A percentile compares a stretch with the other conserved stretches of the same genome.
These are phyloP conservation scores for Suncus etruscus DNA, from an alignment of 2,113 vertebrate genomes.

Conservation along the genomic window DNA sequence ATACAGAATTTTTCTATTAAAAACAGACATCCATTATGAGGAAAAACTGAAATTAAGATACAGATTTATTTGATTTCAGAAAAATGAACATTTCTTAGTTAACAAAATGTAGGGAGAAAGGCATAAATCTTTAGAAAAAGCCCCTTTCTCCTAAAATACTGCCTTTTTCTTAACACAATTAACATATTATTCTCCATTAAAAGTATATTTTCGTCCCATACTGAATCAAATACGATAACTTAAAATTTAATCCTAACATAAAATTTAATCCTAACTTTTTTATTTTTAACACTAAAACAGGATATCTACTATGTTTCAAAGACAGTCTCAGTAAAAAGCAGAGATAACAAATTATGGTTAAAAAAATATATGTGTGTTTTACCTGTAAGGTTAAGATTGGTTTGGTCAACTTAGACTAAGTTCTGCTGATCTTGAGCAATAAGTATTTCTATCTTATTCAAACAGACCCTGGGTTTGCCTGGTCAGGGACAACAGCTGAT, in stretches of 20 bases:
- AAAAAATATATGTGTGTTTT: slow-evolving; percentile 27
- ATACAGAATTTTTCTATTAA: slow-evolving; percentile 53
- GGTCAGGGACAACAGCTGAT: neutral
- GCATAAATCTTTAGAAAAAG: slow-evolving; percentile 53
- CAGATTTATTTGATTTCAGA: slow-evolving; percentile 55
- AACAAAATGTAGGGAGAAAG: slow-evolving; percentile 35
- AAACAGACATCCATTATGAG: slow-evolving; percentile 6
- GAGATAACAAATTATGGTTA: slow-evolving; percentile 52
- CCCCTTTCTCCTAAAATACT: neutral
- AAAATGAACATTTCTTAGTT: slow-evolving; percentile 48
- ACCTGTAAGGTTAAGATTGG: slow-evolving; percentile 52
- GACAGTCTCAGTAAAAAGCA: slow-evolving; percentile 63
- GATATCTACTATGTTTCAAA: slow-evolving; percentile 58
- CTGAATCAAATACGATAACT: slow-evolving; percentile 11
- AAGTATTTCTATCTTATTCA: slow-evolving; percentile 35
- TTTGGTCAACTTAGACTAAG: slow-evolving; percentile 51
- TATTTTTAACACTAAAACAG: slow-evolving; percentile 58
- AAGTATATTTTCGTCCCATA: slow-evolving; percentile 49
- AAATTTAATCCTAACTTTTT: slow-evolving; percentile 56
- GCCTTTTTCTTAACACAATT: slow-evolving; percentile 55
- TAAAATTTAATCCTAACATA: neutral
- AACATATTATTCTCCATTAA: slow-evolving; percentile 35
- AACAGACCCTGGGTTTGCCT: neutral
- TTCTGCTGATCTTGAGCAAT: neutral
- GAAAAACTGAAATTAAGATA: slow-evolving; percentile 51